Conservation (phyloP, 2,888 invertebrate genomes). For the Tubiluchus corallicola region DNA sequence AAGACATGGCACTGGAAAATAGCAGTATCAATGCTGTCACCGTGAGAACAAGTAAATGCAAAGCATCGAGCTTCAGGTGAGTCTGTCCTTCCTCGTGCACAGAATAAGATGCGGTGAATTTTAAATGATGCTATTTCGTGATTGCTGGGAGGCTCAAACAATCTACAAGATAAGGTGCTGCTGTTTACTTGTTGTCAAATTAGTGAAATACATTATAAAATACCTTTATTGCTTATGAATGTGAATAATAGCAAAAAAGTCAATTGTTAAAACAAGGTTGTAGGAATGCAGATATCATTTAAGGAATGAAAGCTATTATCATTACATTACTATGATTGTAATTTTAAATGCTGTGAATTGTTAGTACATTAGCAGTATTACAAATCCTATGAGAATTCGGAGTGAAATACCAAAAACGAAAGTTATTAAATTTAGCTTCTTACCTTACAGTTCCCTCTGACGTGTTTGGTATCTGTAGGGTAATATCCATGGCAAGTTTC, state of each 20-base stretch:
- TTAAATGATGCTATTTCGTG: conserved; percentile 68
- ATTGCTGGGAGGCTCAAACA: conserved; percentile 58
- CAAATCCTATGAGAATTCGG: too few relatives aligned
- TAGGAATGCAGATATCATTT: too few relatives aligned
- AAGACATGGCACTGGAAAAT: conserved; percentile 95
- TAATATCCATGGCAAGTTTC: conserved; percentile 55
- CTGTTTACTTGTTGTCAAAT: too few relatives aligned
- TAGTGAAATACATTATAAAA: too few relatives aligned
- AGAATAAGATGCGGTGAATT: conserved; percentile 80
- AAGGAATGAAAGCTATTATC: too few relatives aligned
- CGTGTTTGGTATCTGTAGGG: conserved; percentile 75
- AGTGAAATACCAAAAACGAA: too few relatives aligned
- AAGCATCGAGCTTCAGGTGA: conserved; percentile 79
- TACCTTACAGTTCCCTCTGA: conserved; percentile 84
- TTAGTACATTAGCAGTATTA: too few relatives aligned
- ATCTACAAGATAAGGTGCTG: conserved; percentile 27
- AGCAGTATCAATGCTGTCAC: conserved; percentile 64
- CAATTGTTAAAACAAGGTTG: too few relatives aligned
- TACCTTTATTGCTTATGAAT: too few relatives aligned
- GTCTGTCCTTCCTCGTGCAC: conserved; percentile 67
- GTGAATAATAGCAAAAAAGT: too few relatives aligned
- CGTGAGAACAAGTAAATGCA: conserved; percentile 92
- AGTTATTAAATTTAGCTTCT: conserved; percentile 29
- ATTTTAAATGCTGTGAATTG: too few relatives aligned
- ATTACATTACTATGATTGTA: too few relatives aligned